Percentiles rank a stretch among this genome's conserved stretches.
Evolutionary conservation across 2,113 vertebrate species (phyloP).

Genomic region (Oncorhynchus tshawytscha): DNA sequence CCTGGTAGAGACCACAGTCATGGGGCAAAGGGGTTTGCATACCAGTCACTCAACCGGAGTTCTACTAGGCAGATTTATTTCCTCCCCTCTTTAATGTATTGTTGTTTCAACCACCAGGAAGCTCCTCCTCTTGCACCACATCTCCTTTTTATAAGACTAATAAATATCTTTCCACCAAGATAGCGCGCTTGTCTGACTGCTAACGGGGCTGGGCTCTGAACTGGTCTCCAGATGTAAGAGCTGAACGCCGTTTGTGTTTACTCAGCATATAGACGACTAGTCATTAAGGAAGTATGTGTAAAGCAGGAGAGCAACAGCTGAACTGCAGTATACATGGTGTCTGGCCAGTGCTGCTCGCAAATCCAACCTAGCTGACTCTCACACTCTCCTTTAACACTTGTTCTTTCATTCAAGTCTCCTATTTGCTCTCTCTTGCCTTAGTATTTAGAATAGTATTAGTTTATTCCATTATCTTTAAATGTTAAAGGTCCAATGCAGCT

Average conservation of each 20-base stretch:
- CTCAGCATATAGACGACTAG: conserved; percentile 65
- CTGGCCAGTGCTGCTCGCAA: conserved; percentile 4
- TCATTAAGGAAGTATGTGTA: conserved; percentile 64
- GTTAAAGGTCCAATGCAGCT: background rate
- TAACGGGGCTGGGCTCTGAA: conserved; percentile 49
- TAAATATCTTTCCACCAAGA: conserved; percentile 70
- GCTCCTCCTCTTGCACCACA: conserved; percentile 57
- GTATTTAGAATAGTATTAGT: too few species aligned
- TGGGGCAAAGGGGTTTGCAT: conserved; percentile 27
- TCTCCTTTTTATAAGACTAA: conserved; percentile 63
- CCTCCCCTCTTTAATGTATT: conserved; percentile 32
- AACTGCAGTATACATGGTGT: conserved; percentile 54
- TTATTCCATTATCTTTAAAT: background rate
- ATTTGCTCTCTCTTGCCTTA: too few species aligned
- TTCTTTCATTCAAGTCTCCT: background rate
- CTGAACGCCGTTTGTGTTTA: conserved; percentile 54
- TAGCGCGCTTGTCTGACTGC: conserved; percentile 67
- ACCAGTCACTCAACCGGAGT: conserved; percentile 39
- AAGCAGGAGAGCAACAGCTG: conserved; percentile 52
- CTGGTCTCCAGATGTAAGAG: conserved; percentile 69
- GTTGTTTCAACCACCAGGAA: conserved; percentile 51
- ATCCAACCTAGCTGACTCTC: background rate
- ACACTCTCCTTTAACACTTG: background rate
- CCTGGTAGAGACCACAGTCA: background rate
- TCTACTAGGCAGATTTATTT: conserved; percentile 19